A percentile compares a stretch with the other conserved stretches of the same genome.
Evolutionary conservation across 2,888 invertebrate species (phyloP).

Genomic region (Blomia tropicalis): DNA sequence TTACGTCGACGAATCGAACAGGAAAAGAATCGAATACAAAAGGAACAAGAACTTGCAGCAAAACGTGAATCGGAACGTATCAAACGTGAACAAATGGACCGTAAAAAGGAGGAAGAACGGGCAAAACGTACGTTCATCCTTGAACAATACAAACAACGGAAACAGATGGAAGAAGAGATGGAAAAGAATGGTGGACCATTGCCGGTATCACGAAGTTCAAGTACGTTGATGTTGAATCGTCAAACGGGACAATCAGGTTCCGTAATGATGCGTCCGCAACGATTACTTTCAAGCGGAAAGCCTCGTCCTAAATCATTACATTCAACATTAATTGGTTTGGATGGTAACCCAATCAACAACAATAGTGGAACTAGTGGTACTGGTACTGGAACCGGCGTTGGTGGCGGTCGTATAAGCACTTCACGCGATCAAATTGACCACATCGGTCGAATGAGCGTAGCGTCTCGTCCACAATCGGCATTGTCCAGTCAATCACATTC

Average conservation of each 20-base stretch:
- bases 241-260: background rate
- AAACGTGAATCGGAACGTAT: slow-evolving; percentile 54
- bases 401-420: slow-evolving; percentile 52
- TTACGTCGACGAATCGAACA: slow-evolving; percentile 75
- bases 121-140: slow-evolving; percentile 70
- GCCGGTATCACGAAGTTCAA: slow-evolving; percentile 19
- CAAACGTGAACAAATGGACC: slow-evolving; percentile 55
- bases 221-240: slow-evolving; percentile 17
- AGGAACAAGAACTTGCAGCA: slow-evolving; percentile 62
- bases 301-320: slow-evolving; percentile 79
- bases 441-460: slow-evolving; percentile 1
- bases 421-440: slow-evolving; percentile 23
- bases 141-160: slow-evolving; percentile 80
- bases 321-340: slow-evolving; percentile 25
- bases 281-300: slow-evolving; percentile 33
- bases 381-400: background rate
- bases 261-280: slow-evolving; percentile 19
- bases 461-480: slow-evolving; percentile 23
- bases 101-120: slow-evolving; percentile 61
- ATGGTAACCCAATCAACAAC: background rate
- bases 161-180: slow-evolving; percentile 71
- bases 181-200: slow-evolving; percentile 33
- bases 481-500: slow-evolving; percentile 16
- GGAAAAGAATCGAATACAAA: slow-evolving; percentile 64
- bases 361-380: background rate